Evolutionary conservation across 2,113 vertebrate genomes (phyloP).

Genomic region (Syngnathus scovelli): DNA sequence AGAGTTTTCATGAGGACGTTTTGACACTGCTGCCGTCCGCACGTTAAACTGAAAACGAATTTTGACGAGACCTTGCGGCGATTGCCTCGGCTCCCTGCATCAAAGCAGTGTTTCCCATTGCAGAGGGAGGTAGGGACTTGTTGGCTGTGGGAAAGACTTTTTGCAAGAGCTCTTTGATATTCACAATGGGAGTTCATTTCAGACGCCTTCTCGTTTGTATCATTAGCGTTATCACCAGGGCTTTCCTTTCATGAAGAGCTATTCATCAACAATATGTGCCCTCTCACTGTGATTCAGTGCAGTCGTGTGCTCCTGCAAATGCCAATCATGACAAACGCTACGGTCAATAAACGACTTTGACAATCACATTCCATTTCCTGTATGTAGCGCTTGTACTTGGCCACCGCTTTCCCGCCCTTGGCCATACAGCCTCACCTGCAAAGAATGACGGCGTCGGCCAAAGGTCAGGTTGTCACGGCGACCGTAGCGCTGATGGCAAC

Average conservation of each 20-base stretch:
- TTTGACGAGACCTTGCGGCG: neutral
- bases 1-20: neutral
- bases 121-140: neutral
- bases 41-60: neutral
- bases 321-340: no score
- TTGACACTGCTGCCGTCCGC: neutral
- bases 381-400: neutral
- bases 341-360: no score
- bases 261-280: neutral
- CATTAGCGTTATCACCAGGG: neutral
- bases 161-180: neutral
- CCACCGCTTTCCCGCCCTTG: neutral
- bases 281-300: neutral
- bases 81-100: neutral
- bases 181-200: neutral
- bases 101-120: neutral
- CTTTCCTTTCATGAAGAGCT: neutral
- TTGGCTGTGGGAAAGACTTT: neutral
- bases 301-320: no score
- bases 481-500: constrained; percentile 27
- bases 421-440: constrained; percentile 14
- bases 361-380: no score
- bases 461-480: constrained; percentile 57
- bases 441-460: constrained; percentile 16
- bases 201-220: neutral